Percentiles rank a stretch among this genome's conserved stretches.
Conservation (phyloP, 2,888 invertebrate genomes). For the Chloromyia formosa region DNA sequence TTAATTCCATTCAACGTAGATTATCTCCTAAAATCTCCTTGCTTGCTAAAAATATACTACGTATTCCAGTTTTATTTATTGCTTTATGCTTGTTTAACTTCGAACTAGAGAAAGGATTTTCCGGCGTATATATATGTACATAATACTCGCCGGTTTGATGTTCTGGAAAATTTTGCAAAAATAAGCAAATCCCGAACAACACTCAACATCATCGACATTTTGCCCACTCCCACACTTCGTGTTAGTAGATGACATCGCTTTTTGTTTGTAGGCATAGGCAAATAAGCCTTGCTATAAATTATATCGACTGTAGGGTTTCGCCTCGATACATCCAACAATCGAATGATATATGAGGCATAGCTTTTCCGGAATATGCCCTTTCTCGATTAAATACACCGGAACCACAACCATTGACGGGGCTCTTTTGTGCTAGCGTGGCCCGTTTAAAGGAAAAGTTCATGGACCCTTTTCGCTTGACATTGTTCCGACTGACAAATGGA, state of each 20-base stretch:
- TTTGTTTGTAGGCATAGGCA: background rate
- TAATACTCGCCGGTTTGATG: background rate
- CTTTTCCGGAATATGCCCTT: background rate
- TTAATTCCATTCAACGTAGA: no score
- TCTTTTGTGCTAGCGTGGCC: no score
- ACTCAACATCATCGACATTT: no score
- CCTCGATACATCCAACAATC: background rate
- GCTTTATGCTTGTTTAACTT: slow-evolving; percentile 4
- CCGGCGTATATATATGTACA: background rate
- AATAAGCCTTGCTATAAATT: slow-evolving; percentile 15
- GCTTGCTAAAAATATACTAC: background rate
- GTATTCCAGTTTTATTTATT: background rate
- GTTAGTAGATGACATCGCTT: background rate
- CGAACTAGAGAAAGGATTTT: background rate
- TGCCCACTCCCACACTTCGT: no score
- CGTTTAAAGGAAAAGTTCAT: background rate
- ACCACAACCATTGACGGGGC: background rate
- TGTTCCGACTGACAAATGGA: background rate
- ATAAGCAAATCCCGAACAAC: no score
- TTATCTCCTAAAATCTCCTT: no score
- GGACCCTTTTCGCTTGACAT: background rate
- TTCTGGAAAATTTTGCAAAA: no score
- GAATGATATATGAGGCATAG: slow-evolving; percentile 6
- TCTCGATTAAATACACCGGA: background rate
- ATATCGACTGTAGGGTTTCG: background rate